A percentile compares a stretch with the other conserved stretches of the same genome.
phyloP scores from a whole-genome alignment of 2,888 invertebrate genomes.

The Stenurella melanura region DNA sequence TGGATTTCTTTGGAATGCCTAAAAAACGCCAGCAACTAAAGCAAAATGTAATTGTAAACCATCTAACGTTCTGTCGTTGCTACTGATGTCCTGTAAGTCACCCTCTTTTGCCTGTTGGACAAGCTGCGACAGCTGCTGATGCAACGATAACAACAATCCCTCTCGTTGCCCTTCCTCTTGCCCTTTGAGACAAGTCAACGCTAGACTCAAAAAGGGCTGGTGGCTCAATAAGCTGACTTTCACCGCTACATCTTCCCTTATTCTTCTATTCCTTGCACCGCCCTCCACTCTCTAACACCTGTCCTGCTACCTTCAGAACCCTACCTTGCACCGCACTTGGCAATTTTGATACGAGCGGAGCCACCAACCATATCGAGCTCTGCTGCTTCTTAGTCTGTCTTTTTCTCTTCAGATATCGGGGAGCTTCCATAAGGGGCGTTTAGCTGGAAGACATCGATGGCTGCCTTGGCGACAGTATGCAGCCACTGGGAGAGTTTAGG shows the following conservation, averaged over 20 bases:
- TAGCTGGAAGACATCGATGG: conserved; percentile 95
- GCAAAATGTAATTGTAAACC: conserved; percentile 94
- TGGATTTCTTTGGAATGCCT: conserved; percentile 93
- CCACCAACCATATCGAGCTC: conserved; percentile 95
- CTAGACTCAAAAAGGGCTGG: conserved; percentile 95
- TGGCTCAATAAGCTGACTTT: conserved; percentile 78
- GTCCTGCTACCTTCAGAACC: conserved; percentile 94
- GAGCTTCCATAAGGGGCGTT: conserved; percentile 75
- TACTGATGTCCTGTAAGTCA: conserved; percentile 69
- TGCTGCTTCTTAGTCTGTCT: conserved; percentile 70
- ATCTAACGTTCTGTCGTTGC: conserved; percentile 85
- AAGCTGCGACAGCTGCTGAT: conserved; percentile 59
- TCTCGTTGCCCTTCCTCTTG: conserved; percentile 96
- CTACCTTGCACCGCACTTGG: conserved; percentile 93
- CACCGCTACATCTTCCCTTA: conserved; percentile 65
- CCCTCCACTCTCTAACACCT: conserved; percentile 87
- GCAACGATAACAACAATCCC: conserved; percentile 90
- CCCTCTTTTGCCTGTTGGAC: conserved; percentile 70
- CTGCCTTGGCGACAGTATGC: conserved; percentile 94
- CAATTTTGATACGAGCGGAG: conserved; percentile 94
- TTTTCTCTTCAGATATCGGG: conserved; percentile 68
- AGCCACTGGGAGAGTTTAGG: conserved; percentile 91
- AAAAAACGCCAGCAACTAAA: conserved; percentile 98
- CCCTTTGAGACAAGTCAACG: conserved; percentile 95
- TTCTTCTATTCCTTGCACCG: conserved; percentile 77